Evolutionary conservation across 1,140 invertebrate species (phyloP).

Genomic region (Drosophila burlai): DNA sequence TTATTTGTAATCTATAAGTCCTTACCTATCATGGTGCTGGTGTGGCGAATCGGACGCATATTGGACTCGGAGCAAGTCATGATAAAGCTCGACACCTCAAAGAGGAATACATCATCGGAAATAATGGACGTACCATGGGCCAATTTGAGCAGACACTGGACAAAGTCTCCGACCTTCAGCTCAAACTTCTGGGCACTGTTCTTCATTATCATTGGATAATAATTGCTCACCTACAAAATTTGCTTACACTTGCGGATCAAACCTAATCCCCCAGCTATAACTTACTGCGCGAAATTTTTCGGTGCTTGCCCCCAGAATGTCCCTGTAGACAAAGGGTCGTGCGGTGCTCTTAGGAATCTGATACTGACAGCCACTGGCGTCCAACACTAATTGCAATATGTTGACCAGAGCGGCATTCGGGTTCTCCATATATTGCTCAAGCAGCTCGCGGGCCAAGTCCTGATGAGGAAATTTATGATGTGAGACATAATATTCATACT

Average conservation of each 20-base stretch:
- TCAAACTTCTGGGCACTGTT: neutral
- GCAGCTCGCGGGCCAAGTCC: conserved; percentile 26
- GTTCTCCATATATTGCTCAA: conserved; percentile 8
- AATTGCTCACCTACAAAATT: neutral
- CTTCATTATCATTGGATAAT: conserved; percentile 45
- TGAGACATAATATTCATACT: neutral
- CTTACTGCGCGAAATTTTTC: conserved; percentile 35
- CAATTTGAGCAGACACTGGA: conserved; percentile 26
- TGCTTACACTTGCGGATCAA: neutral
- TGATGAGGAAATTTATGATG: neutral
- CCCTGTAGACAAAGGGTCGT: conserved; percentile 17
- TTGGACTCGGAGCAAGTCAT: conserved; percentile 41
- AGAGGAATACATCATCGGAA: conserved; percentile 17
- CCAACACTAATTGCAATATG: conserved; percentile 52
- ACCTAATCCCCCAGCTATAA: neutral
- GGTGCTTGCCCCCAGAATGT: conserved; percentile 23
- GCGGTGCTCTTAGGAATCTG: conserved; percentile 12
- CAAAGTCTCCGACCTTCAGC: conserved; percentile 24
- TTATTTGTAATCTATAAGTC: too few species aligned
- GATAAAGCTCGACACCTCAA: conserved; percentile 37
- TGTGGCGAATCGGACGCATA: conserved; percentile 57
- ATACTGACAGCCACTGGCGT: conserved; percentile 56
- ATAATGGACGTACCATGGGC: neutral
- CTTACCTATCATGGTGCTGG: conserved; percentile 59
- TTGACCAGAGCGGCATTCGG: conserved; percentile 22